These are phyloP conservation scores for Bugula neritina DNA, from an alignment of 2,888 invertebrate genomes.

Conservation along the genomic window DNA sequence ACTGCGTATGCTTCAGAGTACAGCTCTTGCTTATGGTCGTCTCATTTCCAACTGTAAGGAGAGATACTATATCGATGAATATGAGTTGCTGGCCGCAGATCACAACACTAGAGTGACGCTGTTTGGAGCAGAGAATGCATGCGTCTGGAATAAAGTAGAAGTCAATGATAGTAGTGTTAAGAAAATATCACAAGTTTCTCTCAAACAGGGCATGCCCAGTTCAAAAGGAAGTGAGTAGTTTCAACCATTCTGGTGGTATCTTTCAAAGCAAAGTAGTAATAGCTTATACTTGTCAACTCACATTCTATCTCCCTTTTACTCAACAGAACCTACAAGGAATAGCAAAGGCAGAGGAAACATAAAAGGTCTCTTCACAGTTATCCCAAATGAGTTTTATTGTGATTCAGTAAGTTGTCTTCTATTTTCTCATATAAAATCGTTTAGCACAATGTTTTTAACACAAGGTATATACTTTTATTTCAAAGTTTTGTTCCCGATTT, in stretches of 20 bases:
- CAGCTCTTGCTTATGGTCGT: neutral
- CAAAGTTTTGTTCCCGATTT: too few relatives aligned
- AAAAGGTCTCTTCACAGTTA: neutral
- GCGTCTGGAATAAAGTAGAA: neutral
- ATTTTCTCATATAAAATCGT: neutral
- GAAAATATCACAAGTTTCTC: neutral
- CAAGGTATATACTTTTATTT: too few relatives aligned
- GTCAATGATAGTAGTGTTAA: neutral
- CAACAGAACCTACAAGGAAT: too few relatives aligned
- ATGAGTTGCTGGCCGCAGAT: neutral
- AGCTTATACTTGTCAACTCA: too few relatives aligned
- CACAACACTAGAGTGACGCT: constrained; percentile 12
- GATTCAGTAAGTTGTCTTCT: neutral
- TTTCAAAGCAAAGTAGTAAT: too few relatives aligned
- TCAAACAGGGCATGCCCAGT: neutral
- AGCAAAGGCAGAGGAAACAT: neutral
- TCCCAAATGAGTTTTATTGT: neutral
- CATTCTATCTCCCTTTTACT: too few relatives aligned
- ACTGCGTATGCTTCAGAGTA: neutral
- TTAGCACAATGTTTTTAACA: too few relatives aligned
- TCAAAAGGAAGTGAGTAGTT: neutral
- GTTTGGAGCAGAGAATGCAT: neutral
- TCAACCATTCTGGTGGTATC: too few relatives aligned
- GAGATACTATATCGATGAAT: neutral
- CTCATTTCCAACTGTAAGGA: neutral